A percentile compares a stretch with the other conserved stretches of the same genome.
These are phyloP conservation scores for Tetropium fuscum DNA, from an alignment of 2,888 invertebrate genomes.

Conservation along the genomic window DNA sequence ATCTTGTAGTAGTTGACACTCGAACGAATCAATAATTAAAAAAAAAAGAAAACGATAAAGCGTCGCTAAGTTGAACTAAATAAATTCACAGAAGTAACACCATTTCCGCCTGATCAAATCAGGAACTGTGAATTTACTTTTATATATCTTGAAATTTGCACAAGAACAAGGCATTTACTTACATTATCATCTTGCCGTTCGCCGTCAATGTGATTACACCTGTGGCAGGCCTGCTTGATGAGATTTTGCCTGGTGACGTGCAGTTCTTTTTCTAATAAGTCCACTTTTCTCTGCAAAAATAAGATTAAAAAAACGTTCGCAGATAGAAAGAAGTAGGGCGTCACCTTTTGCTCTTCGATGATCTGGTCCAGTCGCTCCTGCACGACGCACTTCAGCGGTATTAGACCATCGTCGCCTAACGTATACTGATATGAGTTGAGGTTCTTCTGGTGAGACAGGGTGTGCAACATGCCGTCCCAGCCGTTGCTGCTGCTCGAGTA, in stretches of 20 bases:
- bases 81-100: no score
- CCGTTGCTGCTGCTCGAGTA: slow-evolving; percentile 67
- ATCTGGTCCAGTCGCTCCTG: slow-evolving; percentile 86
- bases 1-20: slow-evolving; percentile 14
- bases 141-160: neutral
- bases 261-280: slow-evolving; percentile 81
- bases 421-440: slow-evolving; percentile 49
- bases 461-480: slow-evolving; percentile 55
- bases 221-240: slow-evolving; percentile 75
- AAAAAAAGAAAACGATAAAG: no score
- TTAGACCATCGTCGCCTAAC: slow-evolving; percentile 80
- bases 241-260: slow-evolving; percentile 82
- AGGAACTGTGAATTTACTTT: slow-evolving; percentile 8
- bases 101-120: no score
- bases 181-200: slow-evolving; percentile 72
- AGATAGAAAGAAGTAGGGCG: neutral
- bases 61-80: no score
- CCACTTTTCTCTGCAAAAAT: slow-evolving; percentile 76
- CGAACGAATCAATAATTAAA: no score
- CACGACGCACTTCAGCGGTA: slow-evolving; percentile 77
- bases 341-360: slow-evolving; percentile 82
- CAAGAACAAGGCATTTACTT: slow-evolving; percentile 59
- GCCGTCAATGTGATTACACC: slow-evolving; percentile 70
- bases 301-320: slow-evolving; percentile 4
- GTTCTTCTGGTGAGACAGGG: slow-evolving; percentile 22